Evolutionary conservation across 2,888 invertebrate species (phyloP), one percentile per base, ranked within the genome.

Genomic region (Calameuta pallipes): DNA sequence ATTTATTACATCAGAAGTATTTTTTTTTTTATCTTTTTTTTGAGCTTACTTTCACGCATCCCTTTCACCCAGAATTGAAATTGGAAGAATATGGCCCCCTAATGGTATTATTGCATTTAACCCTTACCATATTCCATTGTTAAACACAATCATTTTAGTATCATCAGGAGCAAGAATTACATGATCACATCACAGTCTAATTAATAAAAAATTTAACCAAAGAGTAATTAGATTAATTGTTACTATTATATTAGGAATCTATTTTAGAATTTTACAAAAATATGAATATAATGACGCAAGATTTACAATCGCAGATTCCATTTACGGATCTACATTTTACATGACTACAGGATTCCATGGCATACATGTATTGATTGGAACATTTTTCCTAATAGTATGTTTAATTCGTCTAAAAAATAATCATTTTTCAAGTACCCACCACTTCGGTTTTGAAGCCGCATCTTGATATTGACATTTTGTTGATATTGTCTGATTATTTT

Each of bases 311-410:
- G 90, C 93, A 1, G 94, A 94, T 88, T 93, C 94, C 82, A 92
- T 94, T 85, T 95, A 95, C 90, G 95, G 95, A 0, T 94, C 94
- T 74, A 93, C 93, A 73, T 96, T 95, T 92, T 95, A 94, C 93
- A 93, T 95, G 87, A 93, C 95, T 75, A 96, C 95, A 81, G 95
- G 95, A 90, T 96, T 96, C 35, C 95, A 96, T 87, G 95, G 95
- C 3, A 35, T 95, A 78, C 95, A 96, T 92, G 95, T 96, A 74
- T 92, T 96, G 85, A 93, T 94, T 89, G 94, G 94, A 83, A 93
- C 93, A 35, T 90, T 92, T 34, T 94, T 95, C 85, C 85, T 95
- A 86, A 77, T 90, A 84, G 86, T 93, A 76, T 93, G 93, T 88
- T 88, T 93, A 85, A 80, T 93, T 34, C 94, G 94, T 34, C 90